phyloP scores from a whole-genome alignment of 2,888 invertebrate species.

The Nephrotoma flavescens region DNA sequence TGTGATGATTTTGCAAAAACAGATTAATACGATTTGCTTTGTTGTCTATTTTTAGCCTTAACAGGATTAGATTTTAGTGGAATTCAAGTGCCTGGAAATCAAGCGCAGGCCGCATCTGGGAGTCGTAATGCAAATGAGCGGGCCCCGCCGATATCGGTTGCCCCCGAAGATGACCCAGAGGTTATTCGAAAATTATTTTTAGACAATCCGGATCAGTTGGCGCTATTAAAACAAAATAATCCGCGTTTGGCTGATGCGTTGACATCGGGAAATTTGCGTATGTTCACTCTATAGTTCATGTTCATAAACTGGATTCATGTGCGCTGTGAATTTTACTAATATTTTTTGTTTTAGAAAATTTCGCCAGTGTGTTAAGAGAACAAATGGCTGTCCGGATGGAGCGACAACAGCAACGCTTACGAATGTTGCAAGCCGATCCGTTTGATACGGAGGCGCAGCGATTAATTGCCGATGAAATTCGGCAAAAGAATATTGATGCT shows the following conservation, averaged over 20 bases:
- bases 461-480: conserved; percentile 89
- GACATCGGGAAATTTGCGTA: conserved; percentile 62
- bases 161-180: conserved; percentile 65
- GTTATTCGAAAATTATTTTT: conserved; percentile 74
- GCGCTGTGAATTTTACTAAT: neutral
- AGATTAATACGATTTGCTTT: neutral
- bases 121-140: conserved; percentile 11
- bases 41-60: conserved; percentile 27
- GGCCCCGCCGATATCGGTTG: conserved; percentile 29
- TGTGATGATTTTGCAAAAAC: conserved; percentile 3
- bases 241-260: conserved; percentile 83
- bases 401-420: conserved; percentile 65
- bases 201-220: conserved; percentile 79
- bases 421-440: conserved; percentile 86
- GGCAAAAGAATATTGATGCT: conserved; percentile 89
- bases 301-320: conserved; percentile 6
- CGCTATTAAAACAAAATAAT: conserved; percentile 84
- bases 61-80: conserved; percentile 68
- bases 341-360: conserved; percentile 44
- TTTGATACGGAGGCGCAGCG: conserved; percentile 92
- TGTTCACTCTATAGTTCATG: neutral
- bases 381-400: conserved; percentile 71
- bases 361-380: conserved; percentile 62
- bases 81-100: conserved; percentile 57
- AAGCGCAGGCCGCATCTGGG: conserved; percentile 19